Evolutionary conservation across 2,888 invertebrate species (phyloP), one percentile per base, ranked within the genome.

Genomic region (Lordiphosa andalusiaca): DNA sequence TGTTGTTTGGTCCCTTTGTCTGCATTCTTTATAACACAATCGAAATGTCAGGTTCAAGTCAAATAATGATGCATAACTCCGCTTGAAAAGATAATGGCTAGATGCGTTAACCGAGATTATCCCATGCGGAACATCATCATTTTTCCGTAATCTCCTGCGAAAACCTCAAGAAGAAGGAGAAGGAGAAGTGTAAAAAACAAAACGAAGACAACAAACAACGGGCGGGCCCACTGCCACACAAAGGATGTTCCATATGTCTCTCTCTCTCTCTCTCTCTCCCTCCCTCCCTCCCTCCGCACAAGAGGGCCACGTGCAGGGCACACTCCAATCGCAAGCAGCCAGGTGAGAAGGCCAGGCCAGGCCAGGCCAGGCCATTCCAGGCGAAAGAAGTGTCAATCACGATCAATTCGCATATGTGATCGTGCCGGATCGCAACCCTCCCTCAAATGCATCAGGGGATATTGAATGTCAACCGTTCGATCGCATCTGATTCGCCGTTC

Each of bases 61-160:
- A 67, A 84, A 74, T 73, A 84, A 81, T 70, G 84, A 77, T 83
- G 76, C 84, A 77, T 83, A 83, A 72, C 77, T 65, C 63, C 16
- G n/a, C 6, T 23, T 23, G 23, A 23, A 23, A 38, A 41, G 56
- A 46, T 57, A 47, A 70, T 51, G 53, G 58, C 30, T 38, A 75
- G 80, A 74, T 75, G 67, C 50, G 49, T 57, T 76, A 60, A 59
- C 53, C 44, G 39, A 69, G 76, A 76, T 76, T 73, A 83, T 76
- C 73, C 58, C 62, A 35, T 21, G 58, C 58, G 44, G 62, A 53
- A 76, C 83, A 80, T 69, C 76, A 73, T 80, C 36, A 83, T 83
- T 72, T 72, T 63, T 69, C 39, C 75, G 73, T 65, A 80, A 76
- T 78, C 72, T 57, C 50, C 50, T 62, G 53, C 59, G 49, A 60